Evolutionary conservation across 1,140 invertebrate genomes (phyloP).

Genomic region (Ptiloglossa arizonensis): DNA sequence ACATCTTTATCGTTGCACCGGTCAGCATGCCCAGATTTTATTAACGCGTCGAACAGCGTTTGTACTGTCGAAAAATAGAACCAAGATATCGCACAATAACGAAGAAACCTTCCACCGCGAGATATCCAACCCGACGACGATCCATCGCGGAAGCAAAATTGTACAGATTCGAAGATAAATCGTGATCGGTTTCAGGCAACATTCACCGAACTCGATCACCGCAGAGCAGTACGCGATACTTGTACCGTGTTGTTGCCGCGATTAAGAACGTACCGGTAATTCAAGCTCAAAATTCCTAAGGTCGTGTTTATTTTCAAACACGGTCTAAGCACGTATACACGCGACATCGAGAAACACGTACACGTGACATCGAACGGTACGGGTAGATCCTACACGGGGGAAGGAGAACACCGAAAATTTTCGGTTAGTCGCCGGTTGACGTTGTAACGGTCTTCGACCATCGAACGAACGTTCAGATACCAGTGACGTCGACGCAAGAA

Average conservation of each 20-base stretch:
- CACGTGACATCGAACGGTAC: too few species aligned
- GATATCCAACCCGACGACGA: too few species aligned
- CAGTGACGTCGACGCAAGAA: not conserved
- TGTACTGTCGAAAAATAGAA: too few species aligned
- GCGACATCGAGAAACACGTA: too few species aligned
- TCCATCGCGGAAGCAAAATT: not conserved
- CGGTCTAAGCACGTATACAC: not conserved
- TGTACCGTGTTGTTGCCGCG: not conserved
- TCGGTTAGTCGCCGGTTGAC: conserved; percentile 48
- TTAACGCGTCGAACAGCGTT: too few species aligned
- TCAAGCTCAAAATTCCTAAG: conserved; percentile 25
- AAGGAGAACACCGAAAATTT: conserved; percentile 8
- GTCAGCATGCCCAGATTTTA: too few species aligned
- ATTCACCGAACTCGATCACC: not conserved
- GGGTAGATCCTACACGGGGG: not conserved
- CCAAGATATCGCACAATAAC: too few species aligned
- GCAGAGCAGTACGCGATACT: not conserved
- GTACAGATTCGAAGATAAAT: not conserved
- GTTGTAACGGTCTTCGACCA: conserved; percentile 38
- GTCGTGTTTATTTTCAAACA: conserved; percentile 53
- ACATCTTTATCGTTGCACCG: too few species aligned
- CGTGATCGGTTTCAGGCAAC: not conserved
- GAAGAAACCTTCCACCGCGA: too few species aligned
- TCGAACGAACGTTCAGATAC: conserved; percentile 4
- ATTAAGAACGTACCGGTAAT: not conserved